These are phyloP conservation scores for Hypselothyrea guttata DNA, from an alignment of 2,888 invertebrate species.

Conservation along the genomic window DNA sequence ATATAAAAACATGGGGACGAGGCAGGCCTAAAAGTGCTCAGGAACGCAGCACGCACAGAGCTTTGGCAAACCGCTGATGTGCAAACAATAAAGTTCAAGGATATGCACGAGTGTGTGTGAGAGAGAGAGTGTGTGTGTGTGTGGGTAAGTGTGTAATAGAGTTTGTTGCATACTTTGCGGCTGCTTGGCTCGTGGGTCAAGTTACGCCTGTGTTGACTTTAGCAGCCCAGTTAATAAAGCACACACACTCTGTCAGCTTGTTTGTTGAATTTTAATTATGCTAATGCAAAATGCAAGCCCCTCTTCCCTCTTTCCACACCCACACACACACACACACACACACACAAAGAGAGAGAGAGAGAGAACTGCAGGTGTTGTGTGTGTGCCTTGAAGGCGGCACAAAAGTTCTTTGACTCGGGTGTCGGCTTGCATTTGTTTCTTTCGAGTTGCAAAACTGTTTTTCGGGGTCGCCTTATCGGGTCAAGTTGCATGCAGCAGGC, in stretches of 20 bases:
- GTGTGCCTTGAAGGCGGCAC: constrained; percentile 22
- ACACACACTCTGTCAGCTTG: constrained; percentile 28
- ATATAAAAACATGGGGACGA: not conserved
- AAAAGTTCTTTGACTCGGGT: constrained; percentile 43
- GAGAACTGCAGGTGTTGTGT: constrained; percentile 38
- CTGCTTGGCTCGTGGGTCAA: constrained; percentile 61
- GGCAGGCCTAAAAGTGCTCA: constrained; percentile 50
- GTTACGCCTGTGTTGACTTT: constrained; percentile 59
- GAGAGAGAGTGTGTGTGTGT: constrained; percentile 10
- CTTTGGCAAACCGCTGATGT: constrained; percentile 71
- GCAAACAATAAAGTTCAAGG: constrained; percentile 79
- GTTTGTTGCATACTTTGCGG: constrained; percentile 64
- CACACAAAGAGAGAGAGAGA: constrained; percentile 18
- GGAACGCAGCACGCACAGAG: constrained; percentile 59
- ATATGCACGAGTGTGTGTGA: constrained; percentile 34
- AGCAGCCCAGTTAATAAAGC: constrained; percentile 51
- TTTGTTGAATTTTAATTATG: constrained; percentile 69
- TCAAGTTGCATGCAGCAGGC: constrained; percentile 45
- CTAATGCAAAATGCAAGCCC: constrained; percentile 59
- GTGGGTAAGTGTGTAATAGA: constrained; percentile 46
- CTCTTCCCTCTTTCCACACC: constrained; percentile 11
- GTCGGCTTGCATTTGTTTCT: constrained; percentile 18
- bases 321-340: constrained; percentile 8
- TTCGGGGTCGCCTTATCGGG: constrained; percentile 26
- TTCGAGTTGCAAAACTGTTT: constrained; percentile 10